phyloP scores from a whole-genome alignment of 2,888 invertebrate species.

The Steinernema carpocapsae region DNA sequence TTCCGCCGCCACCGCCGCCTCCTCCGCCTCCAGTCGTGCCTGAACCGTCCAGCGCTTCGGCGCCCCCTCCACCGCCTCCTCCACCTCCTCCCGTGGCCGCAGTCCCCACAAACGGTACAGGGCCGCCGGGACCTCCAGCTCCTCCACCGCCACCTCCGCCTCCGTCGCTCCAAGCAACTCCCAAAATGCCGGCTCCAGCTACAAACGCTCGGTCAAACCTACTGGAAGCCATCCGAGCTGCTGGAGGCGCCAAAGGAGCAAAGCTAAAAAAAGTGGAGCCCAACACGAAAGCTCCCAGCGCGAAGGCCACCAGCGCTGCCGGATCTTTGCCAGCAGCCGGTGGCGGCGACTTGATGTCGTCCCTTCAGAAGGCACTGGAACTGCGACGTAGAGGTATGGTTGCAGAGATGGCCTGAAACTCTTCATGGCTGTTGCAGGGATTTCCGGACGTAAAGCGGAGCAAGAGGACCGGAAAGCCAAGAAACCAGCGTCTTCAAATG shows the following conservation, averaged over 20 bases:
- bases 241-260: constrained; percentile 48
- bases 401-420: background rate
- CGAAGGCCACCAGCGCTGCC: too few relatives aligned
- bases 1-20: constrained; percentile 15
- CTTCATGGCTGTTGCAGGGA: constrained; percentile 20
- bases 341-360: constrained; percentile 51
- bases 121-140: constrained; percentile 27
- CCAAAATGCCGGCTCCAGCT: background rate
- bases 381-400: constrained; percentile 44
- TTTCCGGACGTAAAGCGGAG: constrained; percentile 32
- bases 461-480: constrained; percentile 28
- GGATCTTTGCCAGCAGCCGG: constrained; percentile 24
- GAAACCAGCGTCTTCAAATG: background rate
- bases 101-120: constrained; percentile 24
- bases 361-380: constrained; percentile 47
- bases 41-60: background rate
- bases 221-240: constrained; percentile 53
- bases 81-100: constrained; percentile 51
- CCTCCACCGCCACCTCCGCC: constrained; percentile 37
- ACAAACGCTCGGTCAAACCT: constrained; percentile 42
- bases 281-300: constrained; percentile 7
- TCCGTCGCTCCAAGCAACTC: background rate
- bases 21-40: constrained; percentile 27
- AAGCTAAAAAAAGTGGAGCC: constrained; percentile 43
- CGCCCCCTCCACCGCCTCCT: background rate